Evolutionary conservation across 2,888 invertebrate species (phyloP), one percentile per base, ranked within the genome.

Genomic region (Synanthedon formicaeformis): DNA sequence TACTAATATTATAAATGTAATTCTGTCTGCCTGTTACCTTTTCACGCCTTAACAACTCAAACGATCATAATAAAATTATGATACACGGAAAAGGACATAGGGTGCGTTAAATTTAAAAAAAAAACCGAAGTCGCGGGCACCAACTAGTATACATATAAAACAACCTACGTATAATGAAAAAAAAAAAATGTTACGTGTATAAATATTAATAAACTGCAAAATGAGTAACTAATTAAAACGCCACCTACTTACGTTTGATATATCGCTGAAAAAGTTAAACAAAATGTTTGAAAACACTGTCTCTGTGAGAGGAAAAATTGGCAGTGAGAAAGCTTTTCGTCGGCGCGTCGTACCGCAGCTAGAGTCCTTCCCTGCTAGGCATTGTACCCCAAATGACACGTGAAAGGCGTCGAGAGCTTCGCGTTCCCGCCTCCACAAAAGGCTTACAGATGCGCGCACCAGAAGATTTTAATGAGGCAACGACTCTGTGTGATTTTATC

Each of bases 391-490:
- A 82, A 82, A 82, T 86, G 86, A 86, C 86, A 86, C 78, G 79
- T 85, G 85, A 85, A 85, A 84, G 81, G 83, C 83, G 81, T 77
- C 72, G 78, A 83, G 83, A 79, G 84, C 71, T 74, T 69, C 74
- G 77, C 79, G 77, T 67, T 75, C 69, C 72, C 66, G 76, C 78
- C 77, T 77, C 73, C 71, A 86, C 84, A 86, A 86, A 86, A 86
- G 86, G 83, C 86, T 86, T 82, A 83, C 84, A 83, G 84, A 84
- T 81, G 82, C 86, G 85, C 76, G 78, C 77, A 82, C 85, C 87
- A 86, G 86, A 87, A 87, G 83, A 86, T 87, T 87, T 87, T 87
- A 87, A 87, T 87, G 87, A 87, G 86, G 86, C 84, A 83, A 85
- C 86, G 81, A 85, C 79, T 83, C 82, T 84, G 81, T 84, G 82